These are phyloP conservation scores for Hephaestus fuliginosus DNA, from an alignment of 2,797 vertebrate species.

Conservation along the genomic window DNA sequence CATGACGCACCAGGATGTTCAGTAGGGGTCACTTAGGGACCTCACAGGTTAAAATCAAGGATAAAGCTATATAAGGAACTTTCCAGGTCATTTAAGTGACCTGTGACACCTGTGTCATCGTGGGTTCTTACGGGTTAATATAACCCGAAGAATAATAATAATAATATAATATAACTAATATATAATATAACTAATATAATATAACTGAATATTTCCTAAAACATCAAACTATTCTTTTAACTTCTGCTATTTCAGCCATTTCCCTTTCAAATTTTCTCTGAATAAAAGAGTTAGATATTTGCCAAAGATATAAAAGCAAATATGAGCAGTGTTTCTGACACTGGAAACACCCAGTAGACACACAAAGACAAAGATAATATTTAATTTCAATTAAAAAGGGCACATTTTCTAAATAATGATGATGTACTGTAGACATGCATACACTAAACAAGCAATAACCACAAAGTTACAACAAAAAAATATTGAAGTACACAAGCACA, in stretches of 20 bases:
- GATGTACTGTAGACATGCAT: not conserved
- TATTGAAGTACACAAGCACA: not conserved
- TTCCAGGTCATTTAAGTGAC: too few species aligned
- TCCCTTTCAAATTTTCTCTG: not conserved
- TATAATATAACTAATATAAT: too few species aligned
- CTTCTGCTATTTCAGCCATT: not conserved
- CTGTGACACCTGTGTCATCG: too few species aligned
- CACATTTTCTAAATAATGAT: not conserved
- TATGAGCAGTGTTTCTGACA: not conserved
- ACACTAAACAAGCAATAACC: not conserved
- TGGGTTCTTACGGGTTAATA: too few species aligned
- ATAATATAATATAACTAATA: too few species aligned
- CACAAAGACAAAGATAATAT: not conserved
- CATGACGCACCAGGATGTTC: too few species aligned
- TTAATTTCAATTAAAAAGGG: not conserved
- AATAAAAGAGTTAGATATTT: slow-evolving; percentile 1
- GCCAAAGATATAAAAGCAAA: not conserved
- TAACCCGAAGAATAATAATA: too few species aligned
- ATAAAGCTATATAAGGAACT: too few species aligned
- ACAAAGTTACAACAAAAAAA: not conserved
- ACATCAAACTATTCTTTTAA: not conserved
- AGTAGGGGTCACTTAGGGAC: too few species aligned
- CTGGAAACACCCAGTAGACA: not conserved
- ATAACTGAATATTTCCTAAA: not conserved
- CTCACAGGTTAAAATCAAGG: too few species aligned